Percentiles rank a stretch among this genome's conserved stretches.
Evolutionary conservation across 2,113 vertebrate genomes (phyloP).

Genomic region (Atrichornis clamosus): DNA sequence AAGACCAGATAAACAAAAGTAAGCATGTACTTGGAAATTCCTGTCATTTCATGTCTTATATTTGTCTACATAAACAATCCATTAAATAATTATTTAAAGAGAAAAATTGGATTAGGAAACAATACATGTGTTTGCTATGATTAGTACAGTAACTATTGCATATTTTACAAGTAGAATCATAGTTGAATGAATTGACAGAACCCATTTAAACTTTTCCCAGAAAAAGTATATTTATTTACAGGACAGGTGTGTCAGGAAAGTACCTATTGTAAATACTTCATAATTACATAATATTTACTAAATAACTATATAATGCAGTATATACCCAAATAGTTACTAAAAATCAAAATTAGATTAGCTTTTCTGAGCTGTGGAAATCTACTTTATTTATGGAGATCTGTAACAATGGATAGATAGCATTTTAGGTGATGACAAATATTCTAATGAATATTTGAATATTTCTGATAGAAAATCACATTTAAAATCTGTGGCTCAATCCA

Average conservation of each 20-base stretch:
- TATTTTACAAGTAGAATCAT: background rate
- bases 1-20: background rate
- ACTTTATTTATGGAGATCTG: background rate
- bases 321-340: background rate
- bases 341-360: background rate
- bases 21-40: background rate
- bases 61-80: background rate
- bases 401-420: background rate
- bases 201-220: fast-evolving
- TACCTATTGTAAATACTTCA: background rate
- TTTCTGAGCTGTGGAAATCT: background rate
- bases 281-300: background rate
- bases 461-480: background rate
- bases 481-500: background rate
- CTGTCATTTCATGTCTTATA: background rate
- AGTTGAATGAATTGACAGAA: background rate
- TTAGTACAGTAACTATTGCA: background rate
- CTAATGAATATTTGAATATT: background rate
- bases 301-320: background rate
- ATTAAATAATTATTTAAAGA: background rate
- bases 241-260: background rate
- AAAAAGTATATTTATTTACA: background rate
- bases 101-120: background rate
- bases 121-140: background rate
- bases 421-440: background rate